A percentile compares a stretch with the other conserved stretches of the same genome.
Evolutionary conservation across 2,888 invertebrate species (phyloP).

Genomic region (Noctua janthina): DNA sequence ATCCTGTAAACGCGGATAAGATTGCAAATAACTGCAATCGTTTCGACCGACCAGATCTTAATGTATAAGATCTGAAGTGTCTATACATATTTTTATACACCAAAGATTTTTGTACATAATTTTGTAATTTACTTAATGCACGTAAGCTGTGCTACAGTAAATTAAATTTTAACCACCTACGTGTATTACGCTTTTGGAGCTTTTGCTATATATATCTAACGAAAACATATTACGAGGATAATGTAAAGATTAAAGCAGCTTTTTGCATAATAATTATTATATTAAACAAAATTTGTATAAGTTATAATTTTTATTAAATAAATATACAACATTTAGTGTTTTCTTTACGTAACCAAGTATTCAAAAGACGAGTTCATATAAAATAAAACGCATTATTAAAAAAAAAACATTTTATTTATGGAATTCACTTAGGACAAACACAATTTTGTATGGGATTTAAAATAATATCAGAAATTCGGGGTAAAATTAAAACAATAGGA

Average conservation of each 20-base stretch:
- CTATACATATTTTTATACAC: conserved; percentile 87
- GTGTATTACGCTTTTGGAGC: conserved; percentile 83
- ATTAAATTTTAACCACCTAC: conserved; percentile 80
- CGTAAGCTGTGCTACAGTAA: conserved; percentile 81
- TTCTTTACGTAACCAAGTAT: conserved; percentile 67
- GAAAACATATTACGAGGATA: conserved; percentile 77
- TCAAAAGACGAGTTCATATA: background rate
- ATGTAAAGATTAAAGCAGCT: conserved; percentile 84
- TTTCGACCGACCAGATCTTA: conserved; percentile 90
- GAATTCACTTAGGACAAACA: conserved; percentile 19
- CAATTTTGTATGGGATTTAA: background rate
- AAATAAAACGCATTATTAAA: conserved; percentile 27
- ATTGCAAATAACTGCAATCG: conserved; percentile 86
- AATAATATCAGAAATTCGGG: background rate
- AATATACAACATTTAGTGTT: conserved; percentile 74
- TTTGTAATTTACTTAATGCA: conserved; percentile 77
- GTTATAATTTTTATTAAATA: conserved; percentile 86
- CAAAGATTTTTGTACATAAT: conserved; percentile 88
- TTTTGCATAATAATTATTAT: conserved; percentile 83
- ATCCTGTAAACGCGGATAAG: conserved; percentile 89
- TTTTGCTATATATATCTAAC: conserved; percentile 84
- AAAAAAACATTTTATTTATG: conserved; percentile 36
- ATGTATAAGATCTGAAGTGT: conserved; percentile 86
- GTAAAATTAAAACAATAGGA: conserved; percentile 35
- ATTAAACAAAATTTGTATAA: conserved; percentile 81